Percentiles rank a stretch among this genome's conserved stretches.
phyloP scores from a whole-genome alignment of 2,797 vertebrate genomes.

The Parotocinclus haroldoi region DNA sequence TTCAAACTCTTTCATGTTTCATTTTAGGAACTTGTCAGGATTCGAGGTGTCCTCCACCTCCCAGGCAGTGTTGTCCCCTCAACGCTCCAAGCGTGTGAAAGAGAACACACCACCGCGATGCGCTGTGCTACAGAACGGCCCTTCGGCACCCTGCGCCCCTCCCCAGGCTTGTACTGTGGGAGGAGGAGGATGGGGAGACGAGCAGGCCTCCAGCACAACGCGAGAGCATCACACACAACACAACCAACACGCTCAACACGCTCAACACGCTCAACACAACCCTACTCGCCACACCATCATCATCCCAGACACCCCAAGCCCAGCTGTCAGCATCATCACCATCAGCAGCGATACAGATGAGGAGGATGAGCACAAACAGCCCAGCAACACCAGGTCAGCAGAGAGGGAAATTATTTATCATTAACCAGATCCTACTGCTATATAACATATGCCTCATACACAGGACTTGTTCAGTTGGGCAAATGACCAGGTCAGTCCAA shows the following conservation, averaged over 20 bases:
- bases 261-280: slow-evolving; percentile 44
- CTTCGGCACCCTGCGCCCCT: slow-evolving; percentile 72
- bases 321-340: slow-evolving; percentile 97
- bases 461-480: too few species aligned
- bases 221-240: slow-evolving; percentile 73
- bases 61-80: slow-evolving; percentile 85
- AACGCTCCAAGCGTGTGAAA: slow-evolving; percentile 94
- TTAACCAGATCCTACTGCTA: too few species aligned
- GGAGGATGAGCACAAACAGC: slow-evolving; percentile 92
- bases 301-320: slow-evolving; percentile 97
- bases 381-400: slow-evolving; percentile 79
- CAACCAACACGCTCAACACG: slow-evolving; percentile 37
- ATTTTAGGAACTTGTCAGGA: slow-evolving; percentile 80
- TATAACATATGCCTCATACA: too few species aligned
- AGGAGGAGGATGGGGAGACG: slow-evolving; percentile 51
- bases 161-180: slow-evolving; percentile 73
- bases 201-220: slow-evolving; percentile 79
- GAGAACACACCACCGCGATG: slow-evolving; percentile 96
- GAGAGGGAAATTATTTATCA: background rate
- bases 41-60: slow-evolving; percentile 94
- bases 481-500: too few species aligned
- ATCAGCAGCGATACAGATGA: slow-evolving; percentile 99
- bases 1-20: too few species aligned
- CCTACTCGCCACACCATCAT: slow-evolving; percentile 91
- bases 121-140: slow-evolving; percentile 81